Percentiles rank a stretch among this genome's conserved stretches.
These are phyloP conservation scores for Mus caroli DNA, from an alignment of 2,797 vertebrate genomes.

Conservation along the genomic window DNA sequence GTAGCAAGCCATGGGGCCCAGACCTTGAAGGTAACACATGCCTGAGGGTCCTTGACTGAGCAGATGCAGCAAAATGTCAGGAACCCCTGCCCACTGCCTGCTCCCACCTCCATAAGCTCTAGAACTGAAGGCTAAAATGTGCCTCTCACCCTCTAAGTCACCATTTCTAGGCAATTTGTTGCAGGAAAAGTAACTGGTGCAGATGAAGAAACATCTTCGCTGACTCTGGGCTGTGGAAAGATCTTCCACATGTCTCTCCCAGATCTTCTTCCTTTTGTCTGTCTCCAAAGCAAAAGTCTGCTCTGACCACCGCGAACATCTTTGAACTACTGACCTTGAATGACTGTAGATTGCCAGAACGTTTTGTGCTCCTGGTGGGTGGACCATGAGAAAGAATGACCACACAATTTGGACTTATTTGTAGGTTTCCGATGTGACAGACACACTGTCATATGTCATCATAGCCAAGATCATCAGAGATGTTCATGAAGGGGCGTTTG, in stretches of 20 bases:
- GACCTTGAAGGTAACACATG: not conserved
- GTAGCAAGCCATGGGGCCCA: not conserved
- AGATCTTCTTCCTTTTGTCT: not conserved
- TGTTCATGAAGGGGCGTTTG: not conserved
- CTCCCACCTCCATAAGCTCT: not conserved
- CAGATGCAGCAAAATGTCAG: not conserved
- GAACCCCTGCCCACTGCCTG: not conserved
- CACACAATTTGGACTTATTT: not conserved
- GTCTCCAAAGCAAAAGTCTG: constrained; percentile 42
- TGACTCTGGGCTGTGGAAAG: not conserved
- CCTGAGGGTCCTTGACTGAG: not conserved
- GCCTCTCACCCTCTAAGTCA: not conserved
- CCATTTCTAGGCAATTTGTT: not conserved
- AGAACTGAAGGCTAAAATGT: not conserved
- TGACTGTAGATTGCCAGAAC: not conserved
- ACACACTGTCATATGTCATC: not conserved
- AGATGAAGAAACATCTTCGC: not conserved
- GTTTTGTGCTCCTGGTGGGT: not conserved
- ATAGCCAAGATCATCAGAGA: not conserved
- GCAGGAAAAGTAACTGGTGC: not conserved
- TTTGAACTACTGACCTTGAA: not conserved
- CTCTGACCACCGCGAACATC: not conserved
- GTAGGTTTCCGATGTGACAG: not conserved
- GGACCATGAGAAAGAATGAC: not conserved
- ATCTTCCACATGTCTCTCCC: not conserved